Evolutionary conservation across 1,140 invertebrate genomes (phyloP), one percentile per base, ranked within the genome.

Genomic region (Spodoptera frugiperda): DNA sequence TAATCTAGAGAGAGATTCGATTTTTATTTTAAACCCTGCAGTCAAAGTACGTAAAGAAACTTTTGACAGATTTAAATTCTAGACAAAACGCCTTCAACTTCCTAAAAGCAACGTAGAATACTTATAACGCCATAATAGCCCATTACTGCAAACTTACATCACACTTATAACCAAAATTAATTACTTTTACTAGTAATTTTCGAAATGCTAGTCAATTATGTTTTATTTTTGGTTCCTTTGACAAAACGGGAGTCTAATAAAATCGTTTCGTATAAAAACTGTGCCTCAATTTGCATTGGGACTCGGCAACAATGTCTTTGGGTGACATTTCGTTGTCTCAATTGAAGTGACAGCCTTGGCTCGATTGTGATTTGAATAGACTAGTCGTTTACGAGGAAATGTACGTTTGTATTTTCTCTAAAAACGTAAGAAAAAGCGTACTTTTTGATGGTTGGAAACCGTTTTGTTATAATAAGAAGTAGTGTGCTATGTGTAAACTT

Each of bases 271-370:
- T 67, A 59, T 59, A 21, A 33, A 25, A 30, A 53, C 21, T 53
- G 48, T 51, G 14, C n/a, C 14, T 25, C 48, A 68, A 70, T 54
- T 54, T 70, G 51, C 67, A 21, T 46, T 9, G 17, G 12, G 10
- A 8, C 25, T 53, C 9, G 48, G 49, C 10, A 70, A 70, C 14
- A 70, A 33, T 70, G 49, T 70, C 51, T 53, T 53, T 17, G 21
- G 21, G 48, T 70, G 67, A 54, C 49, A 70, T 70, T 70, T 33
- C 49, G 25, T 65, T 48, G 39, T 63, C 15, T 48, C 61, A 14
- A 63, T 63, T 46, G 14, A 15, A 30, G 15, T 3, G 15, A 39
- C 6, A 21, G 30, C 39, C 33, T 15, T 46, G 39, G 39, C 44
- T 63, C 39, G 9, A 46, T 63, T 63, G 39, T 65, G 57, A 17